phyloP scores from a whole-genome alignment of 2,113 vertebrate species.

The Pogonocichla stellata region DNA sequence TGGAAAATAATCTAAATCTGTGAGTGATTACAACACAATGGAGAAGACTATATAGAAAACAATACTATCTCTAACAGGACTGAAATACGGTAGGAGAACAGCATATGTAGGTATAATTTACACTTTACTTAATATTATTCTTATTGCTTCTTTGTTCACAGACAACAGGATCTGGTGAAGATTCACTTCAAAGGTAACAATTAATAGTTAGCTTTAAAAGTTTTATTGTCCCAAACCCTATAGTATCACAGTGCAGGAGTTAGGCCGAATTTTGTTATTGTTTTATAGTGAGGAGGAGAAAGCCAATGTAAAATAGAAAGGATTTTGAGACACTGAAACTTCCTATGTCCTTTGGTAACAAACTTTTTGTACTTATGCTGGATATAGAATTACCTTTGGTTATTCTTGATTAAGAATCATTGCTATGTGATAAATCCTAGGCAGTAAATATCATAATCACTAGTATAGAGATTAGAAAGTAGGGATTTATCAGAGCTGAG shows the following conservation, averaged over 20 bases:
- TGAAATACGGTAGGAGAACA: accelerated
- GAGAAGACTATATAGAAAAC: neutral
- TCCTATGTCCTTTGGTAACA: neutral
- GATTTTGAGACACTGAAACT: neutral
- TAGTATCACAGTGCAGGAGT: neutral
- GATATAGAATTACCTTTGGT: neutral
- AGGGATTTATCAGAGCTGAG: neutral
- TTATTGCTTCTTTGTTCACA: slow-evolving; percentile 17
- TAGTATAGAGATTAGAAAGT: neutral
- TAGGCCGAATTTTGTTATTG: neutral
- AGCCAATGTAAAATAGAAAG: neutral
- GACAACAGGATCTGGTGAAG: neutral
- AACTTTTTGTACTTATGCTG: neutral
- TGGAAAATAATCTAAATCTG: neutral
- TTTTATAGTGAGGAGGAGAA: neutral
- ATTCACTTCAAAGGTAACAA: slow-evolving; percentile 51
- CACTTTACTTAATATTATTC: neutral
- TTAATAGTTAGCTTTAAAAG: neutral
- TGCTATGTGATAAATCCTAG: neutral
- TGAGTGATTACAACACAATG: neutral
- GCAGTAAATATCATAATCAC: neutral
- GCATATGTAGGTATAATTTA: neutral
- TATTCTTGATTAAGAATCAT: neutral
- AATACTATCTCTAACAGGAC: neutral
- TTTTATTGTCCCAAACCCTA: neutral